Base-by-base conservation (phyloP, 2,888 invertebrate genomes). In the Trissoscelio sp. region DNA sequence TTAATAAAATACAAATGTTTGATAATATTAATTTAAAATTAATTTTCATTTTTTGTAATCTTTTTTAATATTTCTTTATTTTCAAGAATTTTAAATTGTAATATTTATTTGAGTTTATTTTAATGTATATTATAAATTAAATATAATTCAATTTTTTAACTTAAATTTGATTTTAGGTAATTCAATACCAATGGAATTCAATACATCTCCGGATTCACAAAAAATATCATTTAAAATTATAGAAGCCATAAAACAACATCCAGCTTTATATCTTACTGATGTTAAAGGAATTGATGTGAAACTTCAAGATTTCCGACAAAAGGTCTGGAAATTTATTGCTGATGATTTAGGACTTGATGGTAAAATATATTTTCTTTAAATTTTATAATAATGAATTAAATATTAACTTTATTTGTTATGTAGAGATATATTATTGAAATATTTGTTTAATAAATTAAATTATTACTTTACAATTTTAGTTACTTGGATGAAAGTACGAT, bases 311-410 rank as follows among this genome's bases (percentile, higher is more conserved):
- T 91, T 91, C 57, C 83, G 89, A 14, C 91, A 91, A 78, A 91
- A 91, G 85, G 90, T 91, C 24, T 91, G 91, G 91, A 88, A 89
- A 77, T 85, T 87, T 58, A 90, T 91, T 69, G 88, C 91, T 0
- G 88, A 89, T 64, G 90, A 91, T 31, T 83, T 91, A 4, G 88
- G 88, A 39, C 74, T 91, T 0, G 91, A 91, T 83, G 84, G 91
- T 91, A 51, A n/a, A 22, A 16, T 28, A 11, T 14, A 14, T 37
- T 37, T 28, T 48, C 55, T n/a, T n/a, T n/a, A n/a, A n/a, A 14
- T 11, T 16, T 44, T 44, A 44, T 44, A 24, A 24, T n/a, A n/a
- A n/a, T n/a, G n/a, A n/a, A n/a, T n/a, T n/a, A n/a, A 9, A 34
- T 2, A 34, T 6, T 34, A 34, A 9, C 6, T 9, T 9, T 11